Evolutionary conservation across 2,888 invertebrate genomes (phyloP).

Genomic region (Xanthia icteritia): DNA sequence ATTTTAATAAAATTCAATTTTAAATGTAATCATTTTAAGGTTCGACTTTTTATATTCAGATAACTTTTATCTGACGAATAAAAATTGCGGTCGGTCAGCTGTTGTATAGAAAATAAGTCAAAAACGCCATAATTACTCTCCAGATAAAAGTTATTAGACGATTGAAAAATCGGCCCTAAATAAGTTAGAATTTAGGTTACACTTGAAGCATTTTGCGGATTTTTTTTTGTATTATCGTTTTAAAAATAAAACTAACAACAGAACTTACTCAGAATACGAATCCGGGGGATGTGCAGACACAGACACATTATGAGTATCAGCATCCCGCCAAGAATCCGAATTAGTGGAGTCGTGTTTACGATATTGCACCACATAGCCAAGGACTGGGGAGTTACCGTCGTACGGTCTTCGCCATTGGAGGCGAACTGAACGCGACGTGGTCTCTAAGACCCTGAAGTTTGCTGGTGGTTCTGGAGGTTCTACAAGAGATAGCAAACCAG

Average conservation of each 20-base stretch:
- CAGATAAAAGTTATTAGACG: too few relatives aligned
- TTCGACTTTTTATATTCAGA: too few relatives aligned
- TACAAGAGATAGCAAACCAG: slow-evolving; percentile 64
- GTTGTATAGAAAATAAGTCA: too few relatives aligned
- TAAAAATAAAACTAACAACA: background rate
- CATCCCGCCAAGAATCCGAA: slow-evolving; percentile 90
- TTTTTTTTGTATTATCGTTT: background rate
- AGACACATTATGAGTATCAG: slow-evolving; percentile 90
- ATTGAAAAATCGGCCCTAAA: too few relatives aligned
- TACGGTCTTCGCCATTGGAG: slow-evolving; percentile 93
- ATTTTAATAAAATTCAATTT: too few relatives aligned
- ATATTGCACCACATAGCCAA: slow-evolving; percentile 94
- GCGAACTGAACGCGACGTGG: slow-evolving; percentile 91
- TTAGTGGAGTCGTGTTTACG: slow-evolving; percentile 89
- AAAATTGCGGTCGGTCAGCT: too few relatives aligned
- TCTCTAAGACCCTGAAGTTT: slow-evolving; percentile 92
- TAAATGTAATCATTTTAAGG: too few relatives aligned
- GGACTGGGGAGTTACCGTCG: slow-evolving; percentile 95
- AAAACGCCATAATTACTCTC: too few relatives aligned
- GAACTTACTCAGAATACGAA: slow-evolving; percentile 83
- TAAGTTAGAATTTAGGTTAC: too few relatives aligned
- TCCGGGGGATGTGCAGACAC: slow-evolving; percentile 81
- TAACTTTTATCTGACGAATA: too few relatives aligned
- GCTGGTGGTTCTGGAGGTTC: slow-evolving; percentile 94
- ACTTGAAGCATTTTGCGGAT: too few relatives aligned